These are phyloP conservation scores for Lasioglossum baleicum DNA, from an alignment of 1,140 invertebrate genomes.

Conservation along the genomic window DNA sequence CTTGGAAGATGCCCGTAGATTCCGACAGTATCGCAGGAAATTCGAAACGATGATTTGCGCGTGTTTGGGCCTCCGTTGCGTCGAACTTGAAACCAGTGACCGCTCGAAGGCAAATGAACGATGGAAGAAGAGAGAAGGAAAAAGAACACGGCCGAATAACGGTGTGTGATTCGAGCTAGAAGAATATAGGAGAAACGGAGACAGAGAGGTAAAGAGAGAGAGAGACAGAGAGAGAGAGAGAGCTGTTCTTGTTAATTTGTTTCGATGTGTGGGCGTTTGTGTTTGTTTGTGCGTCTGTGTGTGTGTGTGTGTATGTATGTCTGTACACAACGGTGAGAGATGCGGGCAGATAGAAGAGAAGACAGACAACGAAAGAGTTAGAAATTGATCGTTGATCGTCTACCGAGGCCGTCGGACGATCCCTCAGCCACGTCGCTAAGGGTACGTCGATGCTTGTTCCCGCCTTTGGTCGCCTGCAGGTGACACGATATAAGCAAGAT, in stretches of 20 bases:
- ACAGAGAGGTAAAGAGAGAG: slow-evolving; percentile 34
- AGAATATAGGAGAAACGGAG: slow-evolving; percentile 19
- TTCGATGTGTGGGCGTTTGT: too few species aligned
- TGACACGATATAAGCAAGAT: slow-evolving; percentile 94
- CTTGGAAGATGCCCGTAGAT: too few species aligned
- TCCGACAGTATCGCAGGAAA: too few species aligned
- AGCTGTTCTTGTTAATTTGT: neutral
- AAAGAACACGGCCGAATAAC: neutral
- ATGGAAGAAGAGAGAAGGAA: neutral
- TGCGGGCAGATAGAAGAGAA: slow-evolving; percentile 55
- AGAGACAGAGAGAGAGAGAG: slow-evolving; percentile 29
- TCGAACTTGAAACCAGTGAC: neutral
- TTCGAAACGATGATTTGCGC: neutral
- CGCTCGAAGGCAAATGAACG: neutral
- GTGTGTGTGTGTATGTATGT: too few species aligned
- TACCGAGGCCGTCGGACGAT: slow-evolving; percentile 79
- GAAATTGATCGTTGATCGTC: slow-evolving; percentile 68
- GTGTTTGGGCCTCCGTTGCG: neutral
- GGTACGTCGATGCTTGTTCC: slow-evolving; percentile 76
- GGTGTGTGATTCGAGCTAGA: slow-evolving; percentile 2
- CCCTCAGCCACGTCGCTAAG: slow-evolving; percentile 82
- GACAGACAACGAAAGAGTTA: slow-evolving; percentile 65
- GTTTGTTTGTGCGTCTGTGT: too few species aligned
- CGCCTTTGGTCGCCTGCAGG: slow-evolving; percentile 81
- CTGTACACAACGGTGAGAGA: slow-evolving; percentile 44